These are phyloP conservation scores for Baronia brevicornis DNA, from an alignment of 2,888 invertebrate genomes.

Conservation along the genomic window DNA sequence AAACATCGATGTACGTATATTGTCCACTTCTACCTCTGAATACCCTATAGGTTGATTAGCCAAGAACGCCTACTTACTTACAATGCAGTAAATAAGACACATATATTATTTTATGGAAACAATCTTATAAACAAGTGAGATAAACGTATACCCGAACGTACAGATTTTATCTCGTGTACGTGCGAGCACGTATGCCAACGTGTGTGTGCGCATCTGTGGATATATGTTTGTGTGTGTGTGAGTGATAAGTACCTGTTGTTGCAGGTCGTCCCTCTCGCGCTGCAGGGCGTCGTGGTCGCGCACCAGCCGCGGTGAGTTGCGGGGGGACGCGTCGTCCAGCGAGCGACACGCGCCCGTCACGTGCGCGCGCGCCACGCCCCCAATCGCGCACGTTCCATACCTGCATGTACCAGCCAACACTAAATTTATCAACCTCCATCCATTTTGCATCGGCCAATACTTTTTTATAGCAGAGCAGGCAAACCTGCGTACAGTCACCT, in stretches of 20 bases:
- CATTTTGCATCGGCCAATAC: too few species aligned
- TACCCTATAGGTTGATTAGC: too few species aligned
- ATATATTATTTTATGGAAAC: too few species aligned
- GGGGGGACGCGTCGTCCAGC: conserved; percentile 33
- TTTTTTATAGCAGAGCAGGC: too few species aligned
- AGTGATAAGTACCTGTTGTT: conserved; percentile 81
- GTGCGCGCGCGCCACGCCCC: conserved; percentile 17
- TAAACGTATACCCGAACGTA: too few species aligned
- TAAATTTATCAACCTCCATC: not conserved
- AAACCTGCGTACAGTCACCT: too few species aligned
- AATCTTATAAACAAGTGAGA: too few species aligned
- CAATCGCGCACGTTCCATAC: conserved; percentile 22
- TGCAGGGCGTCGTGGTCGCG: conserved; percentile 79
- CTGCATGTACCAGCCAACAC: conserved; percentile 7
- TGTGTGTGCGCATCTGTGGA: not conserved
- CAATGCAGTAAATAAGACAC: too few species aligned
- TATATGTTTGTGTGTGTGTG: not conserved
- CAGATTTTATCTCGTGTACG: too few species aligned
- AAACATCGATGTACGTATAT: too few species aligned
- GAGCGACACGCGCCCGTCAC: conserved; percentile 25
- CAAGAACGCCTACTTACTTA: too few species aligned
- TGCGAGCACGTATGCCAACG: conserved; percentile 1
- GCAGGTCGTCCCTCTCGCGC: conserved; percentile 81
- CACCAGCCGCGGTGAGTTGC: conserved; percentile 48
- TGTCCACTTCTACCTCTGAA: too few species aligned